Percentiles rank a stretch among this genome's conserved stretches.
phyloP scores from a whole-genome alignment of 1,140 invertebrate species.

The Diploscapter pachys region DNA sequence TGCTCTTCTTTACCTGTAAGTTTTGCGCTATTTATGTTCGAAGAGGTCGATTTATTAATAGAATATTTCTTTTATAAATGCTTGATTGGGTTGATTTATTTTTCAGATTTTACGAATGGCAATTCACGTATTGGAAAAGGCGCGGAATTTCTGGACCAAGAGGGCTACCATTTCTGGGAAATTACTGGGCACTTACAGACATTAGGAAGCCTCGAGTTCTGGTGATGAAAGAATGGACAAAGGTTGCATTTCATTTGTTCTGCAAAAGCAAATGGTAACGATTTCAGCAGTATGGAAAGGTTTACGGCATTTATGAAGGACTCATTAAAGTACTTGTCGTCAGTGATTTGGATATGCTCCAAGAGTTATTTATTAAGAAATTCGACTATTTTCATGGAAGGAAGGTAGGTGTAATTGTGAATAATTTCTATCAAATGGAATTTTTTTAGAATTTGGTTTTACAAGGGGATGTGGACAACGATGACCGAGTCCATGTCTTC shows the following conservation, averaged over 20 bases:
- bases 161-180: conserved; percentile 13
- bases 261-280: not conserved
- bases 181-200: conserved; percentile 7
- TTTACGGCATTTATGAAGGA: conserved; percentile 38
- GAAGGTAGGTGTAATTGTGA: not conserved
- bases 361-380: conserved; percentile 34
- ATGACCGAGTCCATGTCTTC: conserved; percentile 26
- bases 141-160: conserved; percentile 19
- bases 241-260: not conserved
- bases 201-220: not conserved
- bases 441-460: conserved; percentile 18
- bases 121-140: conserved; percentile 5
- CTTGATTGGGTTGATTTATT: no score
- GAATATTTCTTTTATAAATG: no score
- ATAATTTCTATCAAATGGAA: not conserved
- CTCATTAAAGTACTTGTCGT: conserved; percentile 25
- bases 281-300: conserved; percentile 31
- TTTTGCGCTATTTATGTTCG: no score
- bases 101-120: no score
- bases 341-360: conserved; percentile 32
- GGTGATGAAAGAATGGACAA: conserved; percentile 11
- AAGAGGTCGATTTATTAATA: no score
- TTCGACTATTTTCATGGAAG: conserved; percentile 29
- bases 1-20: no score
- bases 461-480: conserved; percentile 19